Percentiles rank a stretch among this genome's conserved stretches.
These are phyloP conservation scores for Microchrysa polita DNA, from an alignment of 2,888 invertebrate genomes.

Conservation along the genomic window DNA sequence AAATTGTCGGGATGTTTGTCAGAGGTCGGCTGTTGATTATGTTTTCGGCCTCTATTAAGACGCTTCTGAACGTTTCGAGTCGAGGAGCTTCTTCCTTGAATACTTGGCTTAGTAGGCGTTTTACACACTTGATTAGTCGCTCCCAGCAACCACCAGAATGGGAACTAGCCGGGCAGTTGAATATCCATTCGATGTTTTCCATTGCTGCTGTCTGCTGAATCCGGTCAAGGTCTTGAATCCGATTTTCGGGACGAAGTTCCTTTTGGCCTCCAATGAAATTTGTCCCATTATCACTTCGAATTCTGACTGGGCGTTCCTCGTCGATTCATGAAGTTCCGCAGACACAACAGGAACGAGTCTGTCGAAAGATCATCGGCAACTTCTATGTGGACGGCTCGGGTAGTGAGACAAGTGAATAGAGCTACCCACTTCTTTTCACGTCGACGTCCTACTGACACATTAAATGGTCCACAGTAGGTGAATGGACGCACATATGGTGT, in stretches of 20 bases:
- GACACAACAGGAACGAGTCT: too few species aligned
- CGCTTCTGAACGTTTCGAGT: slow-evolving; percentile 46
- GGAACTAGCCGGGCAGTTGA: too few species aligned
- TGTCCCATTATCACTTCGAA: background rate
- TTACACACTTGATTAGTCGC: slow-evolving; percentile 47
- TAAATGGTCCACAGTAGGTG: slow-evolving; percentile 44
- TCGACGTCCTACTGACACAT: slow-evolving; percentile 46
- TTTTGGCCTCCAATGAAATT: background rate
- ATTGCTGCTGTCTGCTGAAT: background rate
- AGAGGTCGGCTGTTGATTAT: slow-evolving; percentile 49
- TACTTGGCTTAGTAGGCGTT: slow-evolving; percentile 39
- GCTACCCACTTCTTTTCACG: slow-evolving; percentile 50
- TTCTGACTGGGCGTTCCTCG: slow-evolving; percentile 44
- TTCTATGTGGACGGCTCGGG: slow-evolving; percentile 42
- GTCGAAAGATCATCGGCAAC: too few species aligned
- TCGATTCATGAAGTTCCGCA: background rate
- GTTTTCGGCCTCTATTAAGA: slow-evolving; percentile 18
- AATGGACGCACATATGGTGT: too few species aligned
- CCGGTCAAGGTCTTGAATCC: background rate
- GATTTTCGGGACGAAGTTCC: background rate
- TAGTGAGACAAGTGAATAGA: slow-evolving; percentile 48
- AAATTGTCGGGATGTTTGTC: slow-evolving; percentile 4
- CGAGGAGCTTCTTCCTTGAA: slow-evolving; percentile 47
- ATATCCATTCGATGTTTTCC: too few species aligned
- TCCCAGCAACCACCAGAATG: slow-evolving; percentile 28